Evolutionary conservation across 2,797 vertebrate species (phyloP).

Genomic region (Lophotriccus pileatus): DNA sequence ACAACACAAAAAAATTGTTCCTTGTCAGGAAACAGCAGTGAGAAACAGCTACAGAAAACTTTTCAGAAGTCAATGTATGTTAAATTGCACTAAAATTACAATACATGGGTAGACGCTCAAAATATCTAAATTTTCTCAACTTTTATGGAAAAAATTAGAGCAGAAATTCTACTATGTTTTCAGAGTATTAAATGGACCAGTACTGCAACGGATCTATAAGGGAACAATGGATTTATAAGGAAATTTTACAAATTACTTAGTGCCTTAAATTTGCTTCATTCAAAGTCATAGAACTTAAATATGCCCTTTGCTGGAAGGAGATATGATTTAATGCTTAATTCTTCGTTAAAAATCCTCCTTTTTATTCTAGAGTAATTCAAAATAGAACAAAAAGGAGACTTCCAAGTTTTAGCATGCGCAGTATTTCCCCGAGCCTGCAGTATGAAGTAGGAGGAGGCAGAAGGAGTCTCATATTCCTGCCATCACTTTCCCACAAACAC

Average conservation of each 20-base stretch:
- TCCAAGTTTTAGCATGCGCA: background rate
- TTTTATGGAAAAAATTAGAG: background rate
- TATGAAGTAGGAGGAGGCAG: background rate
- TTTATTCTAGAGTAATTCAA: background rate
- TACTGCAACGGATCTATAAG: too few relatives aligned
- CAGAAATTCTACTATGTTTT: background rate
- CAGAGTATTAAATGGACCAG: background rate
- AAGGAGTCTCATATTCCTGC: background rate
- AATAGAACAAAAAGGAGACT: background rate
- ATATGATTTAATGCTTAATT: background rate
- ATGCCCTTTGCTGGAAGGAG: background rate
- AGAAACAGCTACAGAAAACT: background rate
- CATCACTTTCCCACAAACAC: background rate
- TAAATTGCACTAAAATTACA: background rate
- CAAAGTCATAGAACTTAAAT: background rate
- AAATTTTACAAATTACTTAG: background rate
- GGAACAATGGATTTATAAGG: background rate
- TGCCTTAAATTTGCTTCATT: background rate
- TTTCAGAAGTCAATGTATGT: background rate
- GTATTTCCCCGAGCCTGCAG: background rate
- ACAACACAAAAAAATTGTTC: background rate
- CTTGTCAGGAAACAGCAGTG: background rate
- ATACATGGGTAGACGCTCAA: background rate
- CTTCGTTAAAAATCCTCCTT: background rate
- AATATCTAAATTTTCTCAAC: background rate